Evolutionary conservation across 2,797 vertebrate species (phyloP).

Genomic region (Linurgus olivaceus): DNA sequence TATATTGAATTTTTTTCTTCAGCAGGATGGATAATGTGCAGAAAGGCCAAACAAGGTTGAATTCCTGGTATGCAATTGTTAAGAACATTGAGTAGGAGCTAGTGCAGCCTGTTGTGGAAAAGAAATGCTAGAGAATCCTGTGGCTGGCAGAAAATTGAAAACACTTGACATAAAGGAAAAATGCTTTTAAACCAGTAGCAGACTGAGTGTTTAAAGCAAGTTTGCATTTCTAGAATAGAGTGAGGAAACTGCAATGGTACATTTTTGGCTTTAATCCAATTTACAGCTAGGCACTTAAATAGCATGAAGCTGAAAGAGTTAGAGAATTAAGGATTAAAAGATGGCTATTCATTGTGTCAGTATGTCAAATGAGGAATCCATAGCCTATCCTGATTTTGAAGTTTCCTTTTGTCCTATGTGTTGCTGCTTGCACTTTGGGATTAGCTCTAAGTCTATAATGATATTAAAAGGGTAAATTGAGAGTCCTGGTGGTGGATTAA

Average conservation of each 20-base stretch:
- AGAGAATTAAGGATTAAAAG: constrained; percentile 36
- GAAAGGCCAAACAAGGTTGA: background rate
- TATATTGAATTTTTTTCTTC: background rate
- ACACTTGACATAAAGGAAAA: background rate
- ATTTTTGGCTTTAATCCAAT: constrained; percentile 24
- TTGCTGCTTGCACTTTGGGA: constrained; percentile 21
- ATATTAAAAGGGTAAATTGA: constrained; percentile 40
- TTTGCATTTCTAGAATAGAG: background rate
- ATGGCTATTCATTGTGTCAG: constrained; percentile 49
- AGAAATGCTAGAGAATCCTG: background rate
- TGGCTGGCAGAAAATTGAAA: background rate
- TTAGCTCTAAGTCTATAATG: constrained; percentile 49
- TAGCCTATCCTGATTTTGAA: constrained; percentile 16
- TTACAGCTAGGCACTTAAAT: background rate
- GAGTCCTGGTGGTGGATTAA: constrained; percentile 28
- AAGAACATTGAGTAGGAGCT: background rate
- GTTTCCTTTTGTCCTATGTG: background rate
- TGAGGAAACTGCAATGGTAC: background rate
- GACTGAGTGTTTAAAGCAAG: background rate
- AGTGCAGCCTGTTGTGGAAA: background rate
- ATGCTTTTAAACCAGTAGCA: background rate
- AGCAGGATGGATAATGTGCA: background rate
- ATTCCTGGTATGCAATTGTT: background rate
- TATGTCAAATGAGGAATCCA: constrained; percentile 7
- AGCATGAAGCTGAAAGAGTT: background rate